Base-by-base conservation (phyloP, 2,113 vertebrate genomes). In the Oplegnathus fasciatus region DNA sequence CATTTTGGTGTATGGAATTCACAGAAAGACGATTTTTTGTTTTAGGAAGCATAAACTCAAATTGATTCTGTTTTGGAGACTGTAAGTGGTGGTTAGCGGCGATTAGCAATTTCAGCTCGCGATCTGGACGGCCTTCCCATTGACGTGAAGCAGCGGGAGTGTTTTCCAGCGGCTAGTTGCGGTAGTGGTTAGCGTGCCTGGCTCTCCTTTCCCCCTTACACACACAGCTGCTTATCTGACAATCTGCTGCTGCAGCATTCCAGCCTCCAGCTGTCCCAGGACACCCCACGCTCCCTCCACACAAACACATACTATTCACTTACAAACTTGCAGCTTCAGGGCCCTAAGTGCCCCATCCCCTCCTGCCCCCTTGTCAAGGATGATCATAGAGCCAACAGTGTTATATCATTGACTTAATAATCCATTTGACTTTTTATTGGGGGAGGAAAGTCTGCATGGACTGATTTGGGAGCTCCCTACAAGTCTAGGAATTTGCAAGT, bases 141-240 rank as follows among this genome's bases (percentile, higher is more conserved):
- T 84, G 76, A 88, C 86, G 67, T 73, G 78, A 71, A 90, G 84
- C 78, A 86, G 73, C 44, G 28, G 70, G 84, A 83, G 86, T 90
- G 86, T 87, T 86, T 90, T 91, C 62, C 78, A 92, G 85, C 26
- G 78, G 88, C 82, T 87, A 90, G 72, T 73, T 86, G 91, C 17
- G 85, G 84, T 91, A 75, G 80, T 82, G 86, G 88, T 92, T 92
- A 84, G 86, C 87, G 80, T 91, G 88, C 87, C 88, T 89, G 85
- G 66, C 84, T 80, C 86, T 85, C 79, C 86, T 86, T 88, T 74
- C 78, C 69, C 75, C 74, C 68, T 77, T 65, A 91, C 88, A 83
- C 83, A 87, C 86, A 86, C 90, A 92, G 83, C 89, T 92, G 90
- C 94, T 94, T 93, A 94, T 94, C 93, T 92, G 71, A 84, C 71